phyloP scores from a whole-genome alignment of 2,888 invertebrate species.

The Drosophila anceps region DNA sequence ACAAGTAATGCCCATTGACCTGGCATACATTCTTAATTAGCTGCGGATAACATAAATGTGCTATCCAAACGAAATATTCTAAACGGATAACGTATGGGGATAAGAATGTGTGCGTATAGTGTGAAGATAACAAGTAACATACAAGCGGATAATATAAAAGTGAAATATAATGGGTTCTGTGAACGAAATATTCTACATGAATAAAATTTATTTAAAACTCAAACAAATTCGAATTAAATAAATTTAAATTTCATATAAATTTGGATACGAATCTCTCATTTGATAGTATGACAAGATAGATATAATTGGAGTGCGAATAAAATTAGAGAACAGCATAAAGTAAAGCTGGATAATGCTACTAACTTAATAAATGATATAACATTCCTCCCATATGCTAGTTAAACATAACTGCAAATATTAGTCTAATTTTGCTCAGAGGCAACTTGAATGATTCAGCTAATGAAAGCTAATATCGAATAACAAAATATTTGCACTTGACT shows the following conservation, averaged over 20 bases:
- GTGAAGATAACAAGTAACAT: too few relatives aligned
- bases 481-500: not conserved
- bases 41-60: not conserved
- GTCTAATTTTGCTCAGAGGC: not conserved
- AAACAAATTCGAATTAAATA: not conserved
- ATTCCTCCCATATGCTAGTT: not conserved
- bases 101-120: not conserved
- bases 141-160: not conserved
- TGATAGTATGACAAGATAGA: not conserved
- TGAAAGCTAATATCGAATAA: slow-evolving; percentile 1
- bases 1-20: not conserved
- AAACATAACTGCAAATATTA: not conserved
- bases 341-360: not conserved
- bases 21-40: not conserved
- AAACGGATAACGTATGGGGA: not conserved
- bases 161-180: not conserved
- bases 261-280: not conserved
- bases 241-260: not conserved
- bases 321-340: not conserved
- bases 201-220: not conserved
- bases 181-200: not conserved
- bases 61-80: not conserved
- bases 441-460: slow-evolving; percentile 5
- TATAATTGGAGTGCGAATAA: not conserved
- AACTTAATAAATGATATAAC: too few relatives aligned